Conservation (phyloP, 2,888 invertebrate genomes). For the Parascotia fuliginaria region DNA sequence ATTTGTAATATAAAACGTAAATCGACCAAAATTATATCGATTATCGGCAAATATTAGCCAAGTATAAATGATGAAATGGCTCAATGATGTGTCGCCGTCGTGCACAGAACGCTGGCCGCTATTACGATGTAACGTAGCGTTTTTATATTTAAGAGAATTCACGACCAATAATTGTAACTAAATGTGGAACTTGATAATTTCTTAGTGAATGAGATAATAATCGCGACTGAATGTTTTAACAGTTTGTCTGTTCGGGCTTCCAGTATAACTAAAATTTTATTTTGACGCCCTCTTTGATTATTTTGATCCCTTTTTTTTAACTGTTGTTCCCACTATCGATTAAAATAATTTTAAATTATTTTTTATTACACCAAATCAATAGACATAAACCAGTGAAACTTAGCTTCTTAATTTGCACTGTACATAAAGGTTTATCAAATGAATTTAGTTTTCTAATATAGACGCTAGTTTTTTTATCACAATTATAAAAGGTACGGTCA, state of each 20-base stretch:
- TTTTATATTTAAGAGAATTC: slow-evolving; percentile 75
- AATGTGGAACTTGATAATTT: slow-evolving; percentile 76
- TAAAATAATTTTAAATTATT: slow-evolving; percentile 35
- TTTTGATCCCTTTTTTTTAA: slow-evolving; percentile 29
- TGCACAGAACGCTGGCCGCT: slow-evolving; percentile 60
- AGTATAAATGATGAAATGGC: slow-evolving; percentile 12
- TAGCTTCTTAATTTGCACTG: slow-evolving; percentile 69
- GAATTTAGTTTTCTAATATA: slow-evolving; percentile 65
- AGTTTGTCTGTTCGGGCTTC: slow-evolving; percentile 84
- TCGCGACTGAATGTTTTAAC: slow-evolving; percentile 80
- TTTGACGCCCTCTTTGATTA: slow-evolving; percentile 61
- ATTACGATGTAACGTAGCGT: slow-evolving; percentile 67
- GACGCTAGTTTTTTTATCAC: slow-evolving; percentile 75
- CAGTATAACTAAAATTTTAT: slow-evolving; percentile 74
- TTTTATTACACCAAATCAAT: slow-evolving; percentile 42
- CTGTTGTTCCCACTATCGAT: slow-evolving; percentile 34
- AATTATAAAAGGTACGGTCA: slow-evolving; percentile 45
- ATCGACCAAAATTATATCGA: slow-evolving; percentile 23
- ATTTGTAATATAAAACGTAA: slow-evolving; percentile 36
- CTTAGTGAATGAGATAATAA: slow-evolving; percentile 81
- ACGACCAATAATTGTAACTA: slow-evolving; percentile 85
- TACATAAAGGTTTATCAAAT: slow-evolving; percentile 65
- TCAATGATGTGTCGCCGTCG: slow-evolving; percentile 51
- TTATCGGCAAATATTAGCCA: slow-evolving; percentile 18
- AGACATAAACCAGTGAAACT: slow-evolving; percentile 65